phyloP scores from a whole-genome alignment of 2,888 invertebrate species.

The Epinotia bilunana region DNA sequence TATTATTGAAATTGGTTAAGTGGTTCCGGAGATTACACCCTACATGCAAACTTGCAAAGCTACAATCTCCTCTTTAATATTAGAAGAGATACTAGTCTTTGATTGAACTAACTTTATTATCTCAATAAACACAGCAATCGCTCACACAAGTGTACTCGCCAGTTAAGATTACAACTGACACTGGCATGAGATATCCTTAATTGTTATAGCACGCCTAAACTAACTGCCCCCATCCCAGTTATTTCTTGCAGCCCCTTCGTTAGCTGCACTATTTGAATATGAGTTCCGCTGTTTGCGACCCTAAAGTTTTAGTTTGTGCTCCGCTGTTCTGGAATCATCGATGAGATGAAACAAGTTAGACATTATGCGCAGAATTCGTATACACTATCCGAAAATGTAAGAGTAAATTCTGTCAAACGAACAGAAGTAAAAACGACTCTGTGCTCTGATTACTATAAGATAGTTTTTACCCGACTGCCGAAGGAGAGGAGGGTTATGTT shows the following conservation, averaged over 20 bases:
- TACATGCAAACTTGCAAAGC: no score
- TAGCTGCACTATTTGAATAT: constrained; percentile 83
- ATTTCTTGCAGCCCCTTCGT: constrained; percentile 64
- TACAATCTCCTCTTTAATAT: no score
- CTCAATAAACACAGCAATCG: neutral
- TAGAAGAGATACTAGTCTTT: no score
- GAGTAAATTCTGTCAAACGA: no score
- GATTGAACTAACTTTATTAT: neutral
- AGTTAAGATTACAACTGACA: constrained; percentile 30
- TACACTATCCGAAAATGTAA: neutral
- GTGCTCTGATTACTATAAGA: no score
- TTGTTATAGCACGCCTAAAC: constrained; percentile 33
- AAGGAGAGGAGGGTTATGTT: no score
- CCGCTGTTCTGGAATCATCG: constrained; percentile 66
- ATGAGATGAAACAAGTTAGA: constrained; percentile 48
- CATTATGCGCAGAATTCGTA: neutral
- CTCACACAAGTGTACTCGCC: neutral
- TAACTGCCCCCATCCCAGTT: constrained; percentile 42
- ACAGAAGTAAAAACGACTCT: no score
- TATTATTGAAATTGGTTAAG: no score
- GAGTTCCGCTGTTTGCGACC: constrained; percentile 73
- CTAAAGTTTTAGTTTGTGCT: constrained; percentile 75
- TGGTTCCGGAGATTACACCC: no score
- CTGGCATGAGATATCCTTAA: constrained; percentile 21
- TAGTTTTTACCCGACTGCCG: no score